phyloP scores from a whole-genome alignment of 2,113 vertebrate genomes.

The Anolis carolinensis region DNA sequence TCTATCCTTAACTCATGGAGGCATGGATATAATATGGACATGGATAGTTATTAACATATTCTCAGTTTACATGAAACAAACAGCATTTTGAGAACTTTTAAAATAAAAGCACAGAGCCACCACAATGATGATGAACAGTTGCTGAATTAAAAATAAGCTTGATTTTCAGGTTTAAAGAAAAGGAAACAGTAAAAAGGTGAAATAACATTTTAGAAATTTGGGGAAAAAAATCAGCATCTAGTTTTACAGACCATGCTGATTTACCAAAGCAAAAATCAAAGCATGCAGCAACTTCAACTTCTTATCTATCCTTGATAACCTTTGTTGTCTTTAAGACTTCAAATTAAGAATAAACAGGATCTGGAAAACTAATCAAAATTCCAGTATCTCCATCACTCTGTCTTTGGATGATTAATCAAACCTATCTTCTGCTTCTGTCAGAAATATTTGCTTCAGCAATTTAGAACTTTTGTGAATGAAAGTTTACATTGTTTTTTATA shows the following conservation, averaged over 20 bases:
- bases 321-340: slow-evolving; percentile 54
- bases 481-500: background rate
- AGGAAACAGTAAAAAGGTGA: background rate
- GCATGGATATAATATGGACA: too few species aligned
- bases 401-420: slow-evolving; percentile 59
- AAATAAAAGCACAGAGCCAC: background rate
- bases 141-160: slow-evolving; percentile 1
- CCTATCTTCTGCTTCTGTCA: slow-evolving; percentile 53
- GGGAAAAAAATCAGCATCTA: background rate
- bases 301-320: slow-evolving; percentile 62
- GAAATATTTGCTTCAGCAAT: slow-evolving; percentile 60
- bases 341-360: slow-evolving; percentile 34
- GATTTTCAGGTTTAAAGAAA: background rate
- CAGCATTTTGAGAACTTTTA: background rate
- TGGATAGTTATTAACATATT: background rate
- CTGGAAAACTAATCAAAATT: slow-evolving; percentile 55
- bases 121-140: slow-evolving; percentile 8
- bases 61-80: background rate
- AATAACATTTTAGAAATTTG: slow-evolving; percentile 1
- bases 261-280: background rate
- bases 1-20: background rate
- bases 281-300: slow-evolving; percentile 34
- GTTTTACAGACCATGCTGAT: background rate
- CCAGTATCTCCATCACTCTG: slow-evolving; percentile 49
- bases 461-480: background rate